Conservation (phyloP, 2,888 invertebrate species). For the Hypercompe scribonia region DNA sequence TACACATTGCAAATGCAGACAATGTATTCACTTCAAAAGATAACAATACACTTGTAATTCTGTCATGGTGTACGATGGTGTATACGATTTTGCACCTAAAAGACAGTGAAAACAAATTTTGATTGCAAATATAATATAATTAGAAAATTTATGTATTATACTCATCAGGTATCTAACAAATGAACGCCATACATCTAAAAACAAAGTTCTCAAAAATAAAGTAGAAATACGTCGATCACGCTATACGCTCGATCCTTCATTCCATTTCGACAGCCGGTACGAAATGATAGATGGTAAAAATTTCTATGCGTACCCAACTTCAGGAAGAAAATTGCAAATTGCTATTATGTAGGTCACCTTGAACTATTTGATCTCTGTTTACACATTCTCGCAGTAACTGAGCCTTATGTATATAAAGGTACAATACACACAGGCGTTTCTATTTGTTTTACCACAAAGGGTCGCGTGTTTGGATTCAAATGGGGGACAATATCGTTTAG, state of each 20-base stretch:
- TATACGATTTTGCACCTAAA: neutral
- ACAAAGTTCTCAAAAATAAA: neutral
- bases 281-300: slow-evolving; percentile 24
- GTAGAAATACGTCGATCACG: neutral
- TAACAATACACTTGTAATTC: no score
- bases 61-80: no score
- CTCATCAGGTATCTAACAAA: neutral
- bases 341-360: slow-evolving; percentile 32
- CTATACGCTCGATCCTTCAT: slow-evolving; percentile 17
- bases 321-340: slow-evolving; percentile 31
- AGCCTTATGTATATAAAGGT: slow-evolving; percentile 17
- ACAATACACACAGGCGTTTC: slow-evolving; percentile 12
- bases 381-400: slow-evolving; percentile 21
- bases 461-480: slow-evolving; percentile 12
- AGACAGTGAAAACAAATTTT: neutral
- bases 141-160: neutral
- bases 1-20: no score
- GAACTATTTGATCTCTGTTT: slow-evolving; percentile 27
- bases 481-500: slow-evolving; percentile 8
- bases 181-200: neutral
- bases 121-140: neutral
- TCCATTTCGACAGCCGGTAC: slow-evolving; percentile 16
- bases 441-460: slow-evolving; percentile 19
- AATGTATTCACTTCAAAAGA: no score
- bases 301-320: slow-evolving; percentile 19